Conservation (phyloP, 1,140 invertebrate genomes). For the Doryteuthis pealeii region DNA sequence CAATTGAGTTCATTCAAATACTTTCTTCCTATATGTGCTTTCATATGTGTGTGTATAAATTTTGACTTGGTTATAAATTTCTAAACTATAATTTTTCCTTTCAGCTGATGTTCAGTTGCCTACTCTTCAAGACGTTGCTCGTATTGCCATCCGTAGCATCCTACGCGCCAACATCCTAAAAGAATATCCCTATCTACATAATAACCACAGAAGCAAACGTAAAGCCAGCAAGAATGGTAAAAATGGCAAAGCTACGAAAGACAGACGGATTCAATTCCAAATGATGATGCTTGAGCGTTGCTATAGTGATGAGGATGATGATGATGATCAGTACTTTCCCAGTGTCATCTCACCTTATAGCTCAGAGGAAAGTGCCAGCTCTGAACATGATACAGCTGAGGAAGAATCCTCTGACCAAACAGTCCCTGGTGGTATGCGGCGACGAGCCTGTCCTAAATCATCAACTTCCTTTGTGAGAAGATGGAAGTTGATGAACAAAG, state of each 20-base stretch:
- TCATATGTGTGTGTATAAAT: no score
- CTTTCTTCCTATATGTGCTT: no score
- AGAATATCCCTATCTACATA: conserved; percentile 52
- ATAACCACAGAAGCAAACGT: conserved; percentile 36
- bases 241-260: conserved; percentile 16
- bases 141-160: conserved; percentile 65
- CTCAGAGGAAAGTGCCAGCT: conserved; percentile 16
- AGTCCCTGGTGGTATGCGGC: background rate
- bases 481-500: background rate
- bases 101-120: conserved; percentile 66
- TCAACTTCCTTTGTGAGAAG: background rate
- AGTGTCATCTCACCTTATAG: background rate
- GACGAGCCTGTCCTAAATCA: background rate
- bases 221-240: conserved; percentile 51
- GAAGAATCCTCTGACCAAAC: no score
- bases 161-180: conserved; percentile 64
- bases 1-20: no score
- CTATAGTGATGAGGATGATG: conserved; percentile 43
- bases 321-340: conserved; percentile 25
- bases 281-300: conserved; percentile 49
- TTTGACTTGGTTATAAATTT: no score
- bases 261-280: background rate
- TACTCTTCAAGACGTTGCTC: conserved; percentile 67
- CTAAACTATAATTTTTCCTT: no score
- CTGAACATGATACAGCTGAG: background rate